Base-by-base conservation (phyloP, 2,797 vertebrate genomes). In the Phyllotis vaccarum region DNA sequence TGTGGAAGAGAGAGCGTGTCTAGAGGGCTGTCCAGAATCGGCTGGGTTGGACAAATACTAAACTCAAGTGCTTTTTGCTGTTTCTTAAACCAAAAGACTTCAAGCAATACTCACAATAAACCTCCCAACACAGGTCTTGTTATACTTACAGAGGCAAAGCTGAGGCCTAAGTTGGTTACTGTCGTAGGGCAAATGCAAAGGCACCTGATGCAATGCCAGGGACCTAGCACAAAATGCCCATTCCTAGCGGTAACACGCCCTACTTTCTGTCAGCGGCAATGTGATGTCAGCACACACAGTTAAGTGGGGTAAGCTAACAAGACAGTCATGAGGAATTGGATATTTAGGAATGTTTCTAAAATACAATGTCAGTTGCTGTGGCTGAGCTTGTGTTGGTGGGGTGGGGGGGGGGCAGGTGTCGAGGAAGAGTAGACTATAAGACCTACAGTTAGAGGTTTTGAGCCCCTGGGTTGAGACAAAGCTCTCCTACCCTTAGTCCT, bases 301-400 rank as follows among this genome's bases (percentile, higher is more conserved):
- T 5, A 62, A 78, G 46, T 27, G 52, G 19, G 60, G 27, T 11
- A 3, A 37, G 6, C 46, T 89, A 43, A 66, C 68, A 34, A 74
- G 79, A 13, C 29, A 27, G 1, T 1, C 22, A 19, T 5, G 5
- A 58, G 49, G 24, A 49, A 88, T 5, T 64, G 46, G 68, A n/a
- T 43, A 62, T n/a, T 87, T 24, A 49, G 37, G 49, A n/a, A 24
- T 56, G 34, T 89, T 83, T 49, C 46, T 60, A 92, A 95, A 90
- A 52, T 66, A 11, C 12, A 7, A 31, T 17, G 29, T 64, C 54
- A 72, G 17, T 70, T 74, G 37, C 4, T 31, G 1, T 79, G 56
- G 10, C 8, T 78, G 58, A 95, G 88, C 29, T 80, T 76, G 58
- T 40, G 17, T 17, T 34, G 40, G n/a, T 12, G 16, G 11, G 40